Base-by-base conservation (phyloP, 2,888 invertebrate genomes). In the Harpalus rufipes region DNA sequence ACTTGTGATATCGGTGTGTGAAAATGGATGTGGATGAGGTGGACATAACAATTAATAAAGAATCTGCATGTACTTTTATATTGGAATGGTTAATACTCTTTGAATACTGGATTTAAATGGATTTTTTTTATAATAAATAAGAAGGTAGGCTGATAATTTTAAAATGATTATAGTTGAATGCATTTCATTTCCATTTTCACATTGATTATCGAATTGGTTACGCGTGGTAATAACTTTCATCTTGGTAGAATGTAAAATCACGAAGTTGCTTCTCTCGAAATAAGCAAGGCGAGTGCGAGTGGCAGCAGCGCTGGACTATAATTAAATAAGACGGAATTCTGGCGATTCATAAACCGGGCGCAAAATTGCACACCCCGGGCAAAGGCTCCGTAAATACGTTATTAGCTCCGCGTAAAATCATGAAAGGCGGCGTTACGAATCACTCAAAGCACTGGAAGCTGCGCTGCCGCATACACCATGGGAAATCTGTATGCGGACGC, bases 331-430 rank as follows among this genome's bases (percentile, higher is more conserved):
- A 76, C 83, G 83, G 83, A 83, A 76, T 83, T 83, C 74, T 76
- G 74, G 82, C 68, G 58, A 82, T 82, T 58, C 82, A 82, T 82
- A 82, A 82, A 82, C 68, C 58, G 82, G 39, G 74, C 83, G 59
- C 76, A 76, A 76, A 74, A 83, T 74, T 59, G 68, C 61, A 8
- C 65, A 58, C 56, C 51, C 39, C 68, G 59, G 83, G 76, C 83
- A 83, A 83, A 72, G 76, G 58, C 18, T 84, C 65, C 84, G 84
- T 84, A 84, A 84, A 84, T 78, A 84, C 74, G 65, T 59, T 76
- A 84, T 84, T 84, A 84, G 84, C 78, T 84, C 41, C 84, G 84
- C 84, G 84, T 84, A 78, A 84, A 84, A 84, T 84, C 76, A 78
- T 84, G 84, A 84, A 84, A 84, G 84, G 78, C 84, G 44, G 63